A percentile compares a stretch with the other conserved stretches of the same genome.
phyloP scores from a whole-genome alignment of 2,113 vertebrate species.

The Emydura subglobosa region DNA sequence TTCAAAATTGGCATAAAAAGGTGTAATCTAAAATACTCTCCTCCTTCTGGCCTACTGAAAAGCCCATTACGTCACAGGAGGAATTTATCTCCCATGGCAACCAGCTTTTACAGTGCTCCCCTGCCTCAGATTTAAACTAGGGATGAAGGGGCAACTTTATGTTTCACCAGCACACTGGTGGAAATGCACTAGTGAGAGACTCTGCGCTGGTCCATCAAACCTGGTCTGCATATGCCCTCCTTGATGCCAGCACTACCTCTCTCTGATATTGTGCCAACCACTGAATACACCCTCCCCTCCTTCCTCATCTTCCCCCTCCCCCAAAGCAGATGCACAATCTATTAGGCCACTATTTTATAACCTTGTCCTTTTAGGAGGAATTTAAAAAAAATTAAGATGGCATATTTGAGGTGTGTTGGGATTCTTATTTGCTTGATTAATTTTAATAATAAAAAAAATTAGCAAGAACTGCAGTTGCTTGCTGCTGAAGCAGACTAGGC shows the following conservation, averaged over 20 bases:
- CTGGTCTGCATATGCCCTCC: neutral
- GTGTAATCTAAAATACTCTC: neutral
- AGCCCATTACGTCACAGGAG: neutral
- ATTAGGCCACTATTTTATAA: neutral
- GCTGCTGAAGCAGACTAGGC: neutral
- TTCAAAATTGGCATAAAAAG: neutral
- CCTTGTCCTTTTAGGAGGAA: neutral
- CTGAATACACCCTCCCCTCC: neutral
- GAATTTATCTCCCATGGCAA: neutral
- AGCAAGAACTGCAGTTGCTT: neutral
- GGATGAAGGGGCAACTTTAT: neutral
- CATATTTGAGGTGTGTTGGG: neutral
- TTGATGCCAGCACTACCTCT: fast-evolving
- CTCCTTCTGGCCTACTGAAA: neutral
- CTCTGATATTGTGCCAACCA: neutral
- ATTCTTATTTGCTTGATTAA: neutral
- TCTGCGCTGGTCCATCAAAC: neutral
- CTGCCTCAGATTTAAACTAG: neutral
- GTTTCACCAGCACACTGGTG: fast-evolving
- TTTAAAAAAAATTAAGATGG: neutral
- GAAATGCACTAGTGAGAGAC: neutral
- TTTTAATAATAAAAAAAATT: neutral
- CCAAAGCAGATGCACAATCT: neutral
- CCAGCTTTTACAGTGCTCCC: fast-evolving
- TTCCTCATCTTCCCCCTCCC: neutral